Evolutionary conservation across 2,113 vertebrate species (phyloP).

Genomic region (Lucifuga dentata): DNA sequence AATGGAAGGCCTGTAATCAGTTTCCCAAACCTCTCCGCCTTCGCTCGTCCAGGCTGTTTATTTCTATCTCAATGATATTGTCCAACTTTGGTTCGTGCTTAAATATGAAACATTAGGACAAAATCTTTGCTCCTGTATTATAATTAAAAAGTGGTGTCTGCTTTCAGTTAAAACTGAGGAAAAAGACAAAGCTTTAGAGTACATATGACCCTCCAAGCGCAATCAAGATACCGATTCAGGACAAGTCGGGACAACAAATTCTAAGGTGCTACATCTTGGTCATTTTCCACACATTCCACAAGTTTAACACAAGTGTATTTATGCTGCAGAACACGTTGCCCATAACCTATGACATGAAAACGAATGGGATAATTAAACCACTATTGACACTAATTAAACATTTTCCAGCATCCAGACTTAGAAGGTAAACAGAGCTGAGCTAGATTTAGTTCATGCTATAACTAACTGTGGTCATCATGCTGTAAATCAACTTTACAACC

Average conservation of each 20-base stretch:
- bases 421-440: slow-evolving; percentile 59
- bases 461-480: slow-evolving; percentile 37
- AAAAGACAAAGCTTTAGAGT: slow-evolving; percentile 17
- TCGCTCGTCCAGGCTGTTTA: slow-evolving; percentile 63
- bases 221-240: slow-evolving; percentile 36
- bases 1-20: slow-evolving; percentile 79
- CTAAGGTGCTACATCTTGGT: slow-evolving; percentile 26
- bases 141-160: slow-evolving; percentile 34
- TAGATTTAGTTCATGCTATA: slow-evolving; percentile 50
- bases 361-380: slow-evolving; percentile 76
- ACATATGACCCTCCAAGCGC: neutral
- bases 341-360: slow-evolving; percentile 65
- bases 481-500: slow-evolving; percentile 62
- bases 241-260: slow-evolving; percentile 34
- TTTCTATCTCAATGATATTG: slow-evolving; percentile 70
- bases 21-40: slow-evolving; percentile 70
- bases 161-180: slow-evolving; percentile 22
- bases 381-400: slow-evolving; percentile 76
- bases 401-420: slow-evolving; percentile 62
- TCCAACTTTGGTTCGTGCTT: slow-evolving; percentile 61
- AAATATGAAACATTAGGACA: slow-evolving; percentile 47
- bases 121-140: slow-evolving; percentile 24
- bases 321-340: slow-evolving; percentile 37
- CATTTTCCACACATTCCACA: slow-evolving; percentile 50
- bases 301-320: slow-evolving; percentile 58